Percentiles rank a stretch among this genome's conserved stretches.
Conservation (phyloP, 2,888 invertebrate species). For the Drosophila prostipennis region DNA sequence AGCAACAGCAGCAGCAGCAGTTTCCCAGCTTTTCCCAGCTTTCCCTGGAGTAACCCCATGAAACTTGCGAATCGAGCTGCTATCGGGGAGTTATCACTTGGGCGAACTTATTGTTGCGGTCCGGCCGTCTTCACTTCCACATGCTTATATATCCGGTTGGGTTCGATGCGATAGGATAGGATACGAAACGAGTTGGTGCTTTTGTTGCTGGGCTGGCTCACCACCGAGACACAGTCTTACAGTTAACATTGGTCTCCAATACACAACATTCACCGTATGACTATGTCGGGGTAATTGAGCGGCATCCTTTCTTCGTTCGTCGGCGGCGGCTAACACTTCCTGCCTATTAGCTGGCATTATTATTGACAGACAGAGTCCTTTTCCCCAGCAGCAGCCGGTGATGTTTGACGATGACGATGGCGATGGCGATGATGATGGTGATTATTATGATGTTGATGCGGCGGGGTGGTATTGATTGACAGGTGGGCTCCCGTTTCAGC, state of each 20-base stretch:
- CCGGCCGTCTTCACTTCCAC: slow-evolving; percentile 38
- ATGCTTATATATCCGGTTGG: slow-evolving; percentile 21
- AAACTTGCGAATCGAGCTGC: slow-evolving; percentile 33
- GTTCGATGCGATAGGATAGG: background rate
- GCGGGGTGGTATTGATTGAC: slow-evolving; percentile 42
- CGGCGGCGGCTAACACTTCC: slow-evolving; percentile 53
- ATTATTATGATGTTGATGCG: slow-evolving; percentile 1
- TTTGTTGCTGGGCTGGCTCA: slow-evolving; percentile 70
- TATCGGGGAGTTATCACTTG: slow-evolving; percentile 56
- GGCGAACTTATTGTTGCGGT: slow-evolving; percentile 51
- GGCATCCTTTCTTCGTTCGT: slow-evolving; percentile 35
- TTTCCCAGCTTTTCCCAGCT: background rate
- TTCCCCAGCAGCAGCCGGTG: slow-evolving; percentile 6
- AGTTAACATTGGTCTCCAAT: slow-evolving; percentile 84
- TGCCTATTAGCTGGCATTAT: slow-evolving; percentile 51
- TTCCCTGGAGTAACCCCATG: slow-evolving; percentile 8
- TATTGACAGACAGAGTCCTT: slow-evolving; percentile 42
- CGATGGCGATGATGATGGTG: slow-evolving; percentile 19
- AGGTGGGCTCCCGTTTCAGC: slow-evolving; percentile 10
- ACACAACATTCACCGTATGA: slow-evolving; percentile 85
- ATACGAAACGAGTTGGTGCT: background rate
- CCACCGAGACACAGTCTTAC: slow-evolving; percentile 85
- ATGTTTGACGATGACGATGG: slow-evolving; percentile 23
- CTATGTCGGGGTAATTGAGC: slow-evolving; percentile 84
- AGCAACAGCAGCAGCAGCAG: slow-evolving; percentile 47